Conservation (phyloP, 2,113 vertebrate genomes). For the Chascanopsetta lugubris region DNA sequence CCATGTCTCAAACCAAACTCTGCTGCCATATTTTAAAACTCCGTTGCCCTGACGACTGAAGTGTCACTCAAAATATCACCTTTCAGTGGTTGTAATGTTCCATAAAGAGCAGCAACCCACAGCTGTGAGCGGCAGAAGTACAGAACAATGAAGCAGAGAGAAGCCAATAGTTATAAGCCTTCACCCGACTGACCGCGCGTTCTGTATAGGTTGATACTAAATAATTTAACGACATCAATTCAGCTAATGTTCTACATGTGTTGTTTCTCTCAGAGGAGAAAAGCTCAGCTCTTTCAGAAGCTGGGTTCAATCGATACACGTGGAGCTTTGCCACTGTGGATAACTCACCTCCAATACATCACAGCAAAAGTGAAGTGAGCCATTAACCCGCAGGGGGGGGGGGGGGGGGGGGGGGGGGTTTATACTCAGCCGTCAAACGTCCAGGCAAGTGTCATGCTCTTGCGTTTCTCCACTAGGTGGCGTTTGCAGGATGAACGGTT, state of each 20-base stretch:
- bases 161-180: constrained; percentile 37
- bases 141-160: constrained; percentile 12
- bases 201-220: constrained; percentile 56
- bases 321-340: constrained; percentile 51
- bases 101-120: neutral
- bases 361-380: constrained; percentile 16
- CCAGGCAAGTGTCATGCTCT: neutral
- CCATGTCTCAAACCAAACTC: no score
- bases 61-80: no score
- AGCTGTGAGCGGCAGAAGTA: neutral
- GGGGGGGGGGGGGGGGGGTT: no score
- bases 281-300: constrained; percentile 50
- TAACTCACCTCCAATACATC: constrained; percentile 49
- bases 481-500: constrained; percentile 44
- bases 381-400: constrained; percentile 48
- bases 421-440: constrained; percentile 16
- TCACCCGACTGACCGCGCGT: constrained; percentile 60
- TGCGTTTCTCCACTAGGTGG: neutral
- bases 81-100: neutral
- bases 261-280: constrained; percentile 63
- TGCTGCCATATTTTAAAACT: no score
- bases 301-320: constrained; percentile 63
- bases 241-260: constrained; percentile 71
- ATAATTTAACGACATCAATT: constrained; percentile 74
- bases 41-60: no score